phyloP scores from a whole-genome alignment of 2,797 vertebrate genomes.

The Coregonus ussuriensis region DNA sequence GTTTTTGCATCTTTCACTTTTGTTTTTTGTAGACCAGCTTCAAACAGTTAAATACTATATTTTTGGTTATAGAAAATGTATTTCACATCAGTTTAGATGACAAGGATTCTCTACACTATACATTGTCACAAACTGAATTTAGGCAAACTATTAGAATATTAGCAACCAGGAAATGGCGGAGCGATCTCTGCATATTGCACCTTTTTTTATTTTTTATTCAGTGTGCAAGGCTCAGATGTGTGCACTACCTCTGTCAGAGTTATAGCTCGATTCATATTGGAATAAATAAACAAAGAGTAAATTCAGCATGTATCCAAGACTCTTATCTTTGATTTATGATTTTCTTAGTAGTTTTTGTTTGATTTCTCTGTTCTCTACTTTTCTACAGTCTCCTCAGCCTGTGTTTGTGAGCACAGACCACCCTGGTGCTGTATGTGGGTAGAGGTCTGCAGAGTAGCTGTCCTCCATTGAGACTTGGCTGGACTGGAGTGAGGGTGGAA shows the following conservation, averaged over 20 bases:
- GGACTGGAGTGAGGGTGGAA: slow-evolving; percentile 36
- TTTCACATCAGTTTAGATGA: too few relatives aligned
- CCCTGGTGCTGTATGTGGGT: slow-evolving; percentile 58
- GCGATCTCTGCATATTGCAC: too few relatives aligned
- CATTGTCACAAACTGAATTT: too few relatives aligned
- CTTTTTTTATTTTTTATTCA: background rate
- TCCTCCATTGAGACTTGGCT: slow-evolving; percentile 64
- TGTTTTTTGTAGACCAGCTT: too few relatives aligned
- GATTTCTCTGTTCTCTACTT: slow-evolving; percentile 18
- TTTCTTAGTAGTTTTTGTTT: slow-evolving; percentile 10
- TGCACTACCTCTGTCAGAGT: background rate
- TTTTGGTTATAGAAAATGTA: too few relatives aligned
- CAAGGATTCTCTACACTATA: too few relatives aligned
- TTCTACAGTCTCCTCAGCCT: slow-evolving; percentile 39
- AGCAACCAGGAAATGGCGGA: too few relatives aligned
- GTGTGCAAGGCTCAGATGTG: background rate
- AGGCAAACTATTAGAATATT: too few relatives aligned
- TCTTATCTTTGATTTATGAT: slow-evolving; percentile 36
- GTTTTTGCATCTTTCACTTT: too few relatives aligned
- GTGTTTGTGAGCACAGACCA: slow-evolving; percentile 67
- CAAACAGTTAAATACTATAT: too few relatives aligned
- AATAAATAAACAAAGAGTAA: background rate
- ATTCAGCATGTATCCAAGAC: background rate
- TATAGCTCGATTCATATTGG: background rate
- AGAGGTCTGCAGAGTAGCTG: slow-evolving; percentile 65